Evolutionary conservation across 2,888 invertebrate genomes (phyloP).

Genomic region (Hetaerina titia): DNA sequence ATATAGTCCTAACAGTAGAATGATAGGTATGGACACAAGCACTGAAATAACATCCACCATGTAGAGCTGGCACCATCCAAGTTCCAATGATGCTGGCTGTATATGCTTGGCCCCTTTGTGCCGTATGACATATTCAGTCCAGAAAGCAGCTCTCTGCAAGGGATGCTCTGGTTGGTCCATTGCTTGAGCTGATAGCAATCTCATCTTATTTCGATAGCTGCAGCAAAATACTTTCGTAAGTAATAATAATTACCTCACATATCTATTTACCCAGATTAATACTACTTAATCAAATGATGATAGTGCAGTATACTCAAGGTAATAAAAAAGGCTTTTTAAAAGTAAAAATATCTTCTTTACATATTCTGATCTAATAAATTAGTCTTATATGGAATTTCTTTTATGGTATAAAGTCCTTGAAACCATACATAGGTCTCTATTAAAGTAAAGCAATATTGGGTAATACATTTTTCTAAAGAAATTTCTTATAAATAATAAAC

Average conservation of each 20-base stretch:
- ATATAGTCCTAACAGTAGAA: background rate
- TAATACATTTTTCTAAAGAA: no score
- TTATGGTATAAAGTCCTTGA: no score
- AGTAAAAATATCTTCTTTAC: no score
- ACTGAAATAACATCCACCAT: constrained; percentile 39
- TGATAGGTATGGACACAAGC: background rate
- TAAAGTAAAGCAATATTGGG: no score
- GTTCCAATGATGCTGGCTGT: constrained; percentile 28
- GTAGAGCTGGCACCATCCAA: constrained; percentile 45
- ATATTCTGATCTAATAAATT: no score
- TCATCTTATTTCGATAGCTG: constrained; percentile 46
- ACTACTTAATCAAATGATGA: no score
- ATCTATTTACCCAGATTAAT: no score
- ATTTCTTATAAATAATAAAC: no score
- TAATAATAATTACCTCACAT: background rate
- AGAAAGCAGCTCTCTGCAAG: constrained; percentile 42
- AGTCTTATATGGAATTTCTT: no score
- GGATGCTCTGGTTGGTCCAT: constrained; percentile 55
- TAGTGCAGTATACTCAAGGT: background rate
- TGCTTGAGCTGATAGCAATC: constrained; percentile 74
- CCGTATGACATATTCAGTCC: constrained; percentile 45
- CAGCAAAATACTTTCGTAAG: background rate
- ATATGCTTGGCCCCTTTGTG: constrained; percentile 50
- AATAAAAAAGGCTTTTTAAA: background rate
- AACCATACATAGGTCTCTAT: no score